Base-by-base conservation (phyloP, 2,888 invertebrate species). In the Nephrocerus scutellatus region DNA sequence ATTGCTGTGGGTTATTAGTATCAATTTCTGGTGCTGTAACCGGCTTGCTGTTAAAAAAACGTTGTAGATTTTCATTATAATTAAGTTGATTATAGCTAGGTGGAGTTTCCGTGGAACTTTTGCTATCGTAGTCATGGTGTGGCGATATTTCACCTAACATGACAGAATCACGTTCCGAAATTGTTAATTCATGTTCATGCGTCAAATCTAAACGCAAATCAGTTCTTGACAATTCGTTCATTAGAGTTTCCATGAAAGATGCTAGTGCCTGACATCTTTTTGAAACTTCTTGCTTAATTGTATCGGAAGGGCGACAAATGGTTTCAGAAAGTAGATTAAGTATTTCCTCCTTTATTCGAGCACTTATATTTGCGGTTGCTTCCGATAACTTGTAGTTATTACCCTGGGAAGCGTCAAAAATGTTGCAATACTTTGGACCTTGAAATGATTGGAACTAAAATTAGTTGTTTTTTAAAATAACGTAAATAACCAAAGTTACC, bases 131-230 rank as follows among this genome's bases (percentile, higher is more conserved):
- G 37, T 86, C 86, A 54, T 85, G 84, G 61, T 87, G 85, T 0
- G 87, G 87, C 2, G 87, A 88, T 52, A 88, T 85, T 57, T 82
- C 84, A 6, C 87, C 86, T 9, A 88, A 70, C 80, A 88, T 84
- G 15, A 83, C 82, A 2, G 84, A 86, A 61, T 82, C 85, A 19
- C 80, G 74, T 62, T 86, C 85, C 76, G 67, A 68, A 1, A 68
- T 57, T 4, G 67, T 64, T 20, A 65, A 43, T 43, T 80, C 78
- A 9, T 71, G 63, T 47, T 81, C 79, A 32, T 75, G 74, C 2
- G 74, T 72, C 35, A 75, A 60, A 30, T 79, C 76, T 34, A 81
- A 60, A 47, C 75, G 74, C 20, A 79, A 68, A 38, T 77, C 77
- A 3, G 71, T 59, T 50, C 76, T 76, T 1, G 75, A 73, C 10